phyloP scores from a whole-genome alignment of 2,797 vertebrate genomes.

The Eupleurogrammus muticus region DNA sequence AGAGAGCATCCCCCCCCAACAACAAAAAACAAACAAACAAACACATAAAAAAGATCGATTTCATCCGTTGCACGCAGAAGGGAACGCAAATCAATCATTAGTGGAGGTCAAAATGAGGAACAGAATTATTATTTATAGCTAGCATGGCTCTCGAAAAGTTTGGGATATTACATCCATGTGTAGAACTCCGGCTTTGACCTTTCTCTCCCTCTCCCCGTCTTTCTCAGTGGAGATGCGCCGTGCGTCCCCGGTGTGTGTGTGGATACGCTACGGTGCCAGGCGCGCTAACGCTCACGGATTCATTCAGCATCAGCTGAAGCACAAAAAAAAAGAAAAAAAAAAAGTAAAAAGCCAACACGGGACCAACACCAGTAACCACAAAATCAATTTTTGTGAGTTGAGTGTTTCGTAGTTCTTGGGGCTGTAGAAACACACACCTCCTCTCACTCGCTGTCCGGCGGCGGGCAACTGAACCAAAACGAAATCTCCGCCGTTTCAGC shows the following conservation, averaged over 20 bases:
- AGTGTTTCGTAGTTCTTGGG: conserved; percentile 38
- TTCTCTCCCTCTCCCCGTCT: conserved; percentile 19
- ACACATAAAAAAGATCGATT: conserved; percentile 52
- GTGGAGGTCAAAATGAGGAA: conserved; percentile 22
- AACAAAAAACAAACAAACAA: conserved; percentile 24
- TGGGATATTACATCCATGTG: conserved; percentile 62
- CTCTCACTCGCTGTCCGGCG: conserved; percentile 43
- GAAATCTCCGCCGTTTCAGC: conserved; percentile 75
- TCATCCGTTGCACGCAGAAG: conserved; percentile 64
- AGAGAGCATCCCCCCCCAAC: conserved; percentile 61
- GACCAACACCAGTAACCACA: conserved; percentile 5
- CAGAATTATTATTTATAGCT: conserved; percentile 6
- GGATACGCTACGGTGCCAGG: conserved; percentile 59
- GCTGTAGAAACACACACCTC: conserved; percentile 52
- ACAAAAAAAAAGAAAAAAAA: not conserved
- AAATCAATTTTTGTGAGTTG: conserved; percentile 5
- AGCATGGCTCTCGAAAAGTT: conserved; percentile 36
- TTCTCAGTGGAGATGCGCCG: conserved; percentile 61
- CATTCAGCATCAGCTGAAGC: conserved; percentile 70
- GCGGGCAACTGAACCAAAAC: conserved; percentile 58
- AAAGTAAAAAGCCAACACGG: conserved; percentile 9
- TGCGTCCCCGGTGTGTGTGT: conserved; percentile 70
- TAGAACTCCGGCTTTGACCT: conserved; percentile 54
- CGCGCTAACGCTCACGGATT: conserved; percentile 60
- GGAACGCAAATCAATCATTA: conserved; percentile 43